Conservation (phyloP, 2,888 invertebrate genomes). For the Hypercompe scribonia region DNA sequence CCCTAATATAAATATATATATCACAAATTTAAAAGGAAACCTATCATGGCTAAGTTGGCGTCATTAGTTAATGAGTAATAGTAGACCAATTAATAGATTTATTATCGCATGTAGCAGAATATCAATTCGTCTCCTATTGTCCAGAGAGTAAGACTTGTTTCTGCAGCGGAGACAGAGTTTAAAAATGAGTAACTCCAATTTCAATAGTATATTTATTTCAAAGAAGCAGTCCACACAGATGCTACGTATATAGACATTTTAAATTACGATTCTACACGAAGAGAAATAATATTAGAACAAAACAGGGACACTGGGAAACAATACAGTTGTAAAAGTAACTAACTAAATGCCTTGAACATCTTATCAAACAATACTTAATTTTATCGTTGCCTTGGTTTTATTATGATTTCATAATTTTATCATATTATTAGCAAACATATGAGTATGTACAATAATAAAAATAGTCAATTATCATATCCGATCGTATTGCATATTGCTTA, state of each 20-base stretch:
- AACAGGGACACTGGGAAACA: slow-evolving; percentile 32
- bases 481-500: slow-evolving; percentile 26
- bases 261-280: slow-evolving; percentile 46
- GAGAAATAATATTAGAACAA: slow-evolving; percentile 47
- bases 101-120: background rate
- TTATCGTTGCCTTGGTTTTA: slow-evolving; percentile 22
- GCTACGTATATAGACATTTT: slow-evolving; percentile 51
- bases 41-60: too few relatives aligned
- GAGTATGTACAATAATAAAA: slow-evolving; percentile 24
- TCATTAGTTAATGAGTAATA: background rate
- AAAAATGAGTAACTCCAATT: slow-evolving; percentile 17
- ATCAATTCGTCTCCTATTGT: background rate
- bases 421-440: slow-evolving; percentile 24
- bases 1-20: too few relatives aligned
- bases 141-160: background rate
- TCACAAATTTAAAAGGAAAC: too few relatives aligned
- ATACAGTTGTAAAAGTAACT: slow-evolving; percentile 26
- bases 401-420: slow-evolving; percentile 36
- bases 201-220: slow-evolving; percentile 57
- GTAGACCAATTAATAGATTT: background rate
- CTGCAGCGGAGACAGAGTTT: background rate
- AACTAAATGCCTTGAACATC: slow-evolving; percentile 28
- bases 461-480: slow-evolving; percentile 21
- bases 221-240: slow-evolving; percentile 54
- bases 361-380: slow-evolving; percentile 28